Evolutionary conservation across 2,113 vertebrate species (phyloP).

Genomic region (Oenanthe oenanthe): DNA sequence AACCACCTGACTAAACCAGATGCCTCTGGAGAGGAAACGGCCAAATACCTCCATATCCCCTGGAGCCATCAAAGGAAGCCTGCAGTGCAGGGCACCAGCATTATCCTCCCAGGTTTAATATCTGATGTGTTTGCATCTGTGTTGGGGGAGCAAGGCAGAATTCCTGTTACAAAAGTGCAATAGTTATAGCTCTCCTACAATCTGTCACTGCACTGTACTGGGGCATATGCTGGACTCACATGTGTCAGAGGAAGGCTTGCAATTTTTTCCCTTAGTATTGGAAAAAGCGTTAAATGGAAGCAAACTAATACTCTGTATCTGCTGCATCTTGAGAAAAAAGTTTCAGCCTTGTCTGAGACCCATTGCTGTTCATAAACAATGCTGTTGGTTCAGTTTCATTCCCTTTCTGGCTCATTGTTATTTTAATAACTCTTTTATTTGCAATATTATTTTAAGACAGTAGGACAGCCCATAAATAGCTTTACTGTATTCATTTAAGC

Average conservation of each 20-base stretch:
- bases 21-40: slow-evolving; percentile 68
- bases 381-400: not conserved
- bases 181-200: slow-evolving; percentile 11
- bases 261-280: not conserved
- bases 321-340: slow-evolving; percentile 3
- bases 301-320: slow-evolving; percentile 1
- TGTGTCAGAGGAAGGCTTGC: not conserved
- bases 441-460: slow-evolving; percentile 54
- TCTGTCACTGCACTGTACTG: not conserved
- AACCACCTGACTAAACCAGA: slow-evolving; percentile 74
- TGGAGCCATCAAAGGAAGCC: slow-evolving; percentile 74
- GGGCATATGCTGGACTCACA: not conserved
- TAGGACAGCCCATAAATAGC: not conserved
- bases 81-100: slow-evolving; percentile 68
- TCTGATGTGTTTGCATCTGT: slow-evolving; percentile 70
- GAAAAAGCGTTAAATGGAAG: slow-evolving; percentile 42
- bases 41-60: slow-evolving; percentile 74
- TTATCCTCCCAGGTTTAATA: slow-evolving; percentile 71
- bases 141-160: slow-evolving; percentile 49
- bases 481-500: not conserved
- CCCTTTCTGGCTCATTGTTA: slow-evolving; percentile 20
- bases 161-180: slow-evolving; percentile 54
- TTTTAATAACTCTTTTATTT: slow-evolving; percentile 63
- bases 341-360: not conserved
- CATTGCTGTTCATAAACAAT: not conserved